phyloP scores from a whole-genome alignment of 37 sponge, comb jelly and placozoan species.

The Hexactinellida sp. region DNA sequence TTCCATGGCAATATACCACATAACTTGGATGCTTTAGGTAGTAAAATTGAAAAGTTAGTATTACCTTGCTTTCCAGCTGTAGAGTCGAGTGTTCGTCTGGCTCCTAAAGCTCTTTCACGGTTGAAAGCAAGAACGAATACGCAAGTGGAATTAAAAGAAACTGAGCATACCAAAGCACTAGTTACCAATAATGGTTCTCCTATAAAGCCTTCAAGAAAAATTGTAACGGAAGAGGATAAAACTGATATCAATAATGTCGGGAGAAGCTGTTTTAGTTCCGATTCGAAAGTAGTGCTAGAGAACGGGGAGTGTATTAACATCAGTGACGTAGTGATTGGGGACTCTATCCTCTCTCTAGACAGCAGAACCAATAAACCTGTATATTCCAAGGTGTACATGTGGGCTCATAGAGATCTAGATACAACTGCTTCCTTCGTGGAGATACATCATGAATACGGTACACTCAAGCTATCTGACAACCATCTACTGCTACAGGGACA shows the following conservation, averaged over 20 bases:
- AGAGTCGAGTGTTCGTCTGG: too few relatives aligned
- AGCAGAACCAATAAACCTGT: not conserved
- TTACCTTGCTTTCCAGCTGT: too few relatives aligned
- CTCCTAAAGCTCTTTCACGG: too few relatives aligned
- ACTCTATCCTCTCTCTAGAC: not conserved
- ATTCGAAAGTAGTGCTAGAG: not conserved
- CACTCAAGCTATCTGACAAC: not conserved
- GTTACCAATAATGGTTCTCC: too few relatives aligned
- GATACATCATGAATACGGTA: not conserved
- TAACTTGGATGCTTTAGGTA: too few relatives aligned
- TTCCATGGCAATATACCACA: too few relatives aligned
- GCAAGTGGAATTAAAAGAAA: too few relatives aligned
- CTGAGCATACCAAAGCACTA: too few relatives aligned
- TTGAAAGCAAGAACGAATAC: too few relatives aligned
- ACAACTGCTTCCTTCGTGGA: not conserved
- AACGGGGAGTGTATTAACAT: not conserved
- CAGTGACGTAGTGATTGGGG: not conserved
- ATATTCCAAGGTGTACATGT: constrained; percentile 12
- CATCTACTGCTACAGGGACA: not conserved
- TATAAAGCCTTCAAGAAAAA: too few relatives aligned
- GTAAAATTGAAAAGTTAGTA: too few relatives aligned
- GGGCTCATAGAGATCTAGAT: not conserved
- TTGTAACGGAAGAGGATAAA: too few relatives aligned
- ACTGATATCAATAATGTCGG: not conserved
- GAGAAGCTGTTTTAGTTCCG: not conserved